These are phyloP conservation scores for Pomatostomus ruficeps DNA, from an alignment of 2,113 vertebrate species.

Conservation along the genomic window DNA sequence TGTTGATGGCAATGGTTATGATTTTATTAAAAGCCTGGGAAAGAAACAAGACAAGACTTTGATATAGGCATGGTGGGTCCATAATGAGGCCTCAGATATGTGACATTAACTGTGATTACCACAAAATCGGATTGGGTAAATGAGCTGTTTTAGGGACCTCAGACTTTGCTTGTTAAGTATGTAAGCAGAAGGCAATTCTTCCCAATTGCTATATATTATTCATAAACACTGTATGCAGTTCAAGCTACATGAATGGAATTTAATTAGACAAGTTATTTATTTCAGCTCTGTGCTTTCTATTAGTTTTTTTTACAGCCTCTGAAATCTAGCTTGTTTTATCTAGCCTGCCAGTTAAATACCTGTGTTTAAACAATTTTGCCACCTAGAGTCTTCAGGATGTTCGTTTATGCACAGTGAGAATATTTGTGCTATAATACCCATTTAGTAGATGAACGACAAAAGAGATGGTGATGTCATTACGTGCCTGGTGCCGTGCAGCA, in stretches of 20 bases:
- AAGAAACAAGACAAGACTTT: background rate
- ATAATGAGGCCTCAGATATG: background rate
- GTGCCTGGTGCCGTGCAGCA: background rate
- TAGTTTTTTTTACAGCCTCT: background rate
- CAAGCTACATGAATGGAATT: background rate
- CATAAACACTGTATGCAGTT: background rate
- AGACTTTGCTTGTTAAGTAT: background rate
- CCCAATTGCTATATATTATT: background rate
- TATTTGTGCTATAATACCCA: background rate
- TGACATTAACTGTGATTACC: background rate
- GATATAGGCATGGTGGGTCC: background rate
- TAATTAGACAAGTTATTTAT: background rate
- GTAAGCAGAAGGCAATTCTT: slow-evolving; percentile 1
- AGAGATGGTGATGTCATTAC: background rate
- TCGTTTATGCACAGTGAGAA: background rate
- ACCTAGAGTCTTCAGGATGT: background rate
- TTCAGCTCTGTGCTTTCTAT: background rate
- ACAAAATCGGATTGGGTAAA: background rate
- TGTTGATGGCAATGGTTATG: background rate
- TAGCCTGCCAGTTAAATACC: background rate
- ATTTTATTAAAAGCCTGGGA: background rate
- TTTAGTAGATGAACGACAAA: background rate
- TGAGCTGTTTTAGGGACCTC: background rate
- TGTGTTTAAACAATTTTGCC: background rate
- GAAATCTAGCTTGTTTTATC: background rate